A percentile compares a stretch with the other conserved stretches of the same genome.
phyloP scores from a whole-genome alignment of 2,797 vertebrate genomes.

The Chloroceryle amazona region DNA sequence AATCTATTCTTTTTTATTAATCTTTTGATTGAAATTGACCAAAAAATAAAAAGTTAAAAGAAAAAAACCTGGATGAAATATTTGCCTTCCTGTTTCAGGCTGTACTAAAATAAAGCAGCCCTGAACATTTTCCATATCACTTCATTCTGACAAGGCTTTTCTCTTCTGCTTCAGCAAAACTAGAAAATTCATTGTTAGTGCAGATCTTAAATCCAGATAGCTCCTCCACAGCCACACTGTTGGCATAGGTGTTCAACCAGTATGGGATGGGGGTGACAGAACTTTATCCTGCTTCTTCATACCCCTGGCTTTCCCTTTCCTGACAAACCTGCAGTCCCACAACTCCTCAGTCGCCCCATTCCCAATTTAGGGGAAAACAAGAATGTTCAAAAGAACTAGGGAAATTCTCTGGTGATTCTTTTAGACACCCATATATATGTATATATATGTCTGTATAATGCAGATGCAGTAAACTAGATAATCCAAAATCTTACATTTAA shows the following conservation, averaged over 20 bases:
- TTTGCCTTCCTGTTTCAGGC: neutral
- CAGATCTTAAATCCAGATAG: conserved; percentile 41
- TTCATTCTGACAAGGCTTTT: conserved; percentile 24
- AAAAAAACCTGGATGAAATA: neutral
- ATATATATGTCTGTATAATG: neutral
- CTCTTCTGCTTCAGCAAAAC: conserved; percentile 40
- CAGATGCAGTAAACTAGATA: neutral
- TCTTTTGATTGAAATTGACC: neutral
- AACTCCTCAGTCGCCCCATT: neutral
- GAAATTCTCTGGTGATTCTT: neutral
- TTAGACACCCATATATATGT: neutral
- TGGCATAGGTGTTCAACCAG: neutral
- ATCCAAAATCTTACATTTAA: neutral
- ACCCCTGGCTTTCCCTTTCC: neutral
- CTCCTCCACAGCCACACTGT: neutral
- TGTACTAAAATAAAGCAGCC: neutral
- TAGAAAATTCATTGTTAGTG: conserved; percentile 19
- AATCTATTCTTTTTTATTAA: fast-evolving
- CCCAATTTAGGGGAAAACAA: neutral
- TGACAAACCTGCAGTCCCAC: neutral
- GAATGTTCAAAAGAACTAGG: neutral
- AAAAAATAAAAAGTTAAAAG: neutral
- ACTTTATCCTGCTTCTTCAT: neutral
- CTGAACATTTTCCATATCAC: conserved; percentile 32
- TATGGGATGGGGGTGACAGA: neutral